phyloP scores from a whole-genome alignment of 2,797 vertebrate genomes.

The Manis javanica region DNA sequence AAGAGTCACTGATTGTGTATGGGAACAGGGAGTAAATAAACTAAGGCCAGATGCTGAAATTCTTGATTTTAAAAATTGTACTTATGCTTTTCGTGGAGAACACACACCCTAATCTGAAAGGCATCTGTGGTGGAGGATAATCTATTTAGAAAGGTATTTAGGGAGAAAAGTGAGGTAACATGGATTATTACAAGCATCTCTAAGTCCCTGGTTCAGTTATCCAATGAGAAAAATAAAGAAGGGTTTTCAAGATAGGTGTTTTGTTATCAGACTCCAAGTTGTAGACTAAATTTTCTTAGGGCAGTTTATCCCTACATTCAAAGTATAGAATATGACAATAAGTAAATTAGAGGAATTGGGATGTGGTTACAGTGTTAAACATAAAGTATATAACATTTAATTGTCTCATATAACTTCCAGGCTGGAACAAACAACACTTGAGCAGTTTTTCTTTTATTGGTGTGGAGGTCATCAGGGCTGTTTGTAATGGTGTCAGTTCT shows the following conservation, averaged over 20 bases:
- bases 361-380: background rate
- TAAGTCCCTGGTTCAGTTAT: background rate
- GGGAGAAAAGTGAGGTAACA: background rate
- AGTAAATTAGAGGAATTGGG: background rate
- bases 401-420: background rate
- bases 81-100: background rate
- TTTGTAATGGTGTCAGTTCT: background rate
- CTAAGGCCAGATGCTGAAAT: background rate
- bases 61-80: background rate
- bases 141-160: background rate
- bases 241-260: background rate
- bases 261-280: background rate
- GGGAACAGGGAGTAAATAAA: background rate
- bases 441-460: background rate
- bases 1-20: background rate
- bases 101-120: background rate
- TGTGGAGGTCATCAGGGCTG: background rate
- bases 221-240: constrained; percentile 20
- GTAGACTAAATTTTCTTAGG: background rate
- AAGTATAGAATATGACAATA: background rate
- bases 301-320: background rate
- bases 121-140: background rate
- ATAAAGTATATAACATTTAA: background rate
- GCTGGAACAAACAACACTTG: background rate
- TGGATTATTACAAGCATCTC: background rate